Percentiles rank a stretch among this genome's conserved stretches.
These are phyloP conservation scores for Ictidomys tridecemlineatus DNA, from an alignment of 2,113 vertebrate genomes.

Conservation along the genomic window DNA sequence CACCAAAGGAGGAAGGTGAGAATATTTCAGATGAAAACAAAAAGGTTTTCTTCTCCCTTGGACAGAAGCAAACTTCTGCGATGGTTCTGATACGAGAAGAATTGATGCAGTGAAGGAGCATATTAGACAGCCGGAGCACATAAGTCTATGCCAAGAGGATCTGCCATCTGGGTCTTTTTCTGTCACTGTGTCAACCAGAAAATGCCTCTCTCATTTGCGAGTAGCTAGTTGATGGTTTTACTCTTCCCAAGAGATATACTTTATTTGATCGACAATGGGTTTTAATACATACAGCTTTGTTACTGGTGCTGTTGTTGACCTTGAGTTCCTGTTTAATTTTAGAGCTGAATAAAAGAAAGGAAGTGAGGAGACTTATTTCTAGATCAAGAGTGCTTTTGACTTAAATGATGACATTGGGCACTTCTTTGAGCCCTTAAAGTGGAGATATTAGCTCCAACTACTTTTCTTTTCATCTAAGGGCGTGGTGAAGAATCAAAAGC, in stretches of 20 bases:
- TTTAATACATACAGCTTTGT: conserved; percentile 48
- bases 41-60: not conserved
- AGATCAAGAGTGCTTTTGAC: not conserved
- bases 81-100: conserved; percentile 57
- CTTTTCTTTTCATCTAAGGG: not conserved
- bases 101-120: conserved; percentile 58
- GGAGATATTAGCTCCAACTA: not conserved
- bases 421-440: not conserved
- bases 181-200: conserved; percentile 68
- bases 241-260: conserved; percentile 12
- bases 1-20: not conserved
- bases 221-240: conserved; percentile 38
- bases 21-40: not conserved
- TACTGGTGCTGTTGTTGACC: not conserved
- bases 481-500: not conserved
- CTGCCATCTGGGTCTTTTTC: conserved; percentile 74
- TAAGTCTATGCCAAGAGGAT: conserved; percentile 71
- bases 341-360: not conserved
- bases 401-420: not conserved
- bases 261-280: conserved; percentile 42
- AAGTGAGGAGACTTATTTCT: conserved; percentile 5
- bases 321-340: conserved; percentile 26
- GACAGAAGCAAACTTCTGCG: conserved; percentile 11
- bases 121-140: conserved; percentile 64
- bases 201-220: conserved; percentile 37